Conservation (phyloP, 2,888 invertebrate species). For the Masnerella sp. region DNA sequence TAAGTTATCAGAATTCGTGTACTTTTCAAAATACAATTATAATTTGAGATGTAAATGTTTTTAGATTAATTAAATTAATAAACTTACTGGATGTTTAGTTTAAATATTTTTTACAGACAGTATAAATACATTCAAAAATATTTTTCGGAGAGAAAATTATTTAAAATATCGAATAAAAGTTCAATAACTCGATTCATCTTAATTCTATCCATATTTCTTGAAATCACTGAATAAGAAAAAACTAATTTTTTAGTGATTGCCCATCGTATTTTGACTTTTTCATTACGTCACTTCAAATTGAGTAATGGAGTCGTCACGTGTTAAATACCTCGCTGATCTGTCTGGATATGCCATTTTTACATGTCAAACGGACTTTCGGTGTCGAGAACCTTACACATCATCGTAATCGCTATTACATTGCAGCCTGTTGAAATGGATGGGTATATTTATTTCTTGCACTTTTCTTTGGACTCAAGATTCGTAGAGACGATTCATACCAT, state of each 20-base stretch:
- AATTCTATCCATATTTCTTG: no score
- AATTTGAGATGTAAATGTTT: no score
- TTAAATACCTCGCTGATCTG: background rate
- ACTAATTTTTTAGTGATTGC: background rate
- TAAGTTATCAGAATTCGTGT: no score
- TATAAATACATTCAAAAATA: no score
- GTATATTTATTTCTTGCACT: conserved; percentile 27
- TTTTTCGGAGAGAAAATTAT: no score
- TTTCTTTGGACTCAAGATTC: conserved; percentile 2
- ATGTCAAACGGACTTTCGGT: conserved; percentile 1
- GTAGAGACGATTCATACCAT: conserved; percentile 16
- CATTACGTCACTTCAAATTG: background rate
- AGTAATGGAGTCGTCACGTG: conserved; percentile 1
- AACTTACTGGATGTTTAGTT: no score
- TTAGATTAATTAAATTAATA: no score
- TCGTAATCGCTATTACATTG: conserved; percentile 10
- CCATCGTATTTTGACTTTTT: background rate
- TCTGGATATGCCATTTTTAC: conserved; percentile 1
- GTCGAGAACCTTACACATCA: conserved; percentile 1
- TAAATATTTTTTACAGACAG: no score
- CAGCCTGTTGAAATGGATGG: conserved; percentile 21
- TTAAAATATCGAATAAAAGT: no score
- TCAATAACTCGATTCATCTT: no score
- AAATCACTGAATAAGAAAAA: no score
- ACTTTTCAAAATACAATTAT: no score